These are phyloP conservation scores for Holacanthus passer DNA, from an alignment of 2,113 vertebrate species.

Conservation along the genomic window DNA sequence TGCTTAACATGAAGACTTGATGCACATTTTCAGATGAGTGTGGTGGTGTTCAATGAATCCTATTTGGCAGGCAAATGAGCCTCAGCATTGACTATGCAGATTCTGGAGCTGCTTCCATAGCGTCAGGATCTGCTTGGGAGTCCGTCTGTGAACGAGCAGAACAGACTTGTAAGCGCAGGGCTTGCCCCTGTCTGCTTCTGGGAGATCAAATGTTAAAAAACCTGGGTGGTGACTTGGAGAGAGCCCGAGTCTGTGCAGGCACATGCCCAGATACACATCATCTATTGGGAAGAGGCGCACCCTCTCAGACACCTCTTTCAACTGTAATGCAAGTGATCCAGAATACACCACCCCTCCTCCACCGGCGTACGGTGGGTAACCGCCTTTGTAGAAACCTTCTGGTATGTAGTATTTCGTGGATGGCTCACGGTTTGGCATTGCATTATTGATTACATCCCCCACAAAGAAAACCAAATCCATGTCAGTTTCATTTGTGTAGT, in stretches of 20 bases:
- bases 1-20: not conserved
- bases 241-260: slow-evolving; percentile 81
- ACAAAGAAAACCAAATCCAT: slow-evolving; percentile 80
- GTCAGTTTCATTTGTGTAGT: slow-evolving; percentile 35
- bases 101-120: slow-evolving; percentile 80
- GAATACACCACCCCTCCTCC: slow-evolving; percentile 87
- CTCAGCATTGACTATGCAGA: slow-evolving; percentile 61
- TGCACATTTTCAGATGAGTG: slow-evolving; percentile 12
- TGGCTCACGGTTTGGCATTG: slow-evolving; percentile 81
- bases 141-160: slow-evolving; percentile 84
- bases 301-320: slow-evolving; percentile 73
- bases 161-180: slow-evolving; percentile 83
- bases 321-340: slow-evolving; percentile 73
- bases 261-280: slow-evolving; percentile 85
- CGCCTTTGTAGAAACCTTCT: slow-evolving; percentile 83
- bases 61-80: slow-evolving; percentile 75
- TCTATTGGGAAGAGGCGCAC: slow-evolving; percentile 87
- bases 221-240: slow-evolving; percentile 79
- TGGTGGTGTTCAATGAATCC: not conserved
- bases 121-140: slow-evolving; percentile 82
- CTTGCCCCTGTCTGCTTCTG: slow-evolving; percentile 63
- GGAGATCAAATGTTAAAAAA: slow-evolving; percentile 86
- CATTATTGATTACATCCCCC: slow-evolving; percentile 85
- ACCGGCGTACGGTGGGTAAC: slow-evolving; percentile 85
- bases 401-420: slow-evolving; percentile 86